Evolutionary conservation across 64 coral and sea anemone species (phyloP), one percentile per base, ranked within the genome.

Genomic region (Trachythela sp.): DNA sequence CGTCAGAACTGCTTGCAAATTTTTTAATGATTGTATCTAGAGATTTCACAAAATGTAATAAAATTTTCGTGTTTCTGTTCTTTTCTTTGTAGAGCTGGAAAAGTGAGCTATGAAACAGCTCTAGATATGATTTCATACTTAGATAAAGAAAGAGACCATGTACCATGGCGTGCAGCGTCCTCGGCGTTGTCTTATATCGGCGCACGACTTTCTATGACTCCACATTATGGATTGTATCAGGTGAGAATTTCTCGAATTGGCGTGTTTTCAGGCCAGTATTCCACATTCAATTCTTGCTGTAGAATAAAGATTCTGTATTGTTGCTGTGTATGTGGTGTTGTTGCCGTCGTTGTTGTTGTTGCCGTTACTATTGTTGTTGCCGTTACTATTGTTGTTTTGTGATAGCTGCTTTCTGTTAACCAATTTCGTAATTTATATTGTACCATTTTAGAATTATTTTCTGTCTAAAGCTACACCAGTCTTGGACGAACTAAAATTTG

Each of bases 121-220:
- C 58, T 95, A 8, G 84, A 84, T 18, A 89, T 92, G 84, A 92
- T 84, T 26, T 35, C 51, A 24, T 95, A 95, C 71, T 86, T 95
- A 13, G 45, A 58, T 18, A 59, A 85, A 0, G 94, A 95, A 51
- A 70, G 36, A 32, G 94, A 92, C 13, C 92, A 92, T 51, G 45
- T 83, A 11, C 90, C 90, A 1, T 86, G 86, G 27, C 75, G 54
- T 32, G 92, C 94, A 17, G 88, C 91, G 18, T 70, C 85, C 34
- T 18, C 30, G 14, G 88, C 88, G 51, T 40, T 95, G 87, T 83
- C 68, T n/a, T 95, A 95, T 42, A 92, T 92, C 36, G 85, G 83
- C 0, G 56, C 84, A 37, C 48, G 86, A 40, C 86, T 95, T 42
- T 35, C 75, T 13, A 20, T 13, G 31, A 80, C 75, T 29, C 33